Conservation (phyloP, 1,140 invertebrate genomes). For the Calliopsis andreniformis region DNA sequence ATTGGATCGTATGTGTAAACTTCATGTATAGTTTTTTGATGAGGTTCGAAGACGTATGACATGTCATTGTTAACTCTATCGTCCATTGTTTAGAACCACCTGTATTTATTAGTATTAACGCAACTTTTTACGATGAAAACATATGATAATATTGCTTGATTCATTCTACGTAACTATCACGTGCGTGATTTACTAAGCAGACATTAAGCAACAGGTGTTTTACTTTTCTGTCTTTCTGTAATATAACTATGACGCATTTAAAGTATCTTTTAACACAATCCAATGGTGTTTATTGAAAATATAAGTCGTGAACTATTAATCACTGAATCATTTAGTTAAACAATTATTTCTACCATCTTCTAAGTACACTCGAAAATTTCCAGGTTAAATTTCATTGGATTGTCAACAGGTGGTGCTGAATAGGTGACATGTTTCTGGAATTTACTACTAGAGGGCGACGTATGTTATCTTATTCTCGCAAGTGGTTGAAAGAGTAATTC, state of each 20-base stretch:
- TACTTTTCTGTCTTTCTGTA: background rate
- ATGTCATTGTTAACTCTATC: background rate
- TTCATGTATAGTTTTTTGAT: background rate
- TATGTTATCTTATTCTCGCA: background rate
- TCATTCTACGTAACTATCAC: background rate
- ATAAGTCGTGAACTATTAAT: too few relatives aligned
- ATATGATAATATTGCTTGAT: background rate
- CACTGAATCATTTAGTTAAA: background rate
- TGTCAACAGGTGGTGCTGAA: slow-evolving; percentile 26
- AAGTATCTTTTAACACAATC: too few relatives aligned
- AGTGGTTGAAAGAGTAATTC: too few relatives aligned
- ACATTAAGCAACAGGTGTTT: slow-evolving; percentile 7
- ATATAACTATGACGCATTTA: background rate
- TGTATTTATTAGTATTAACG: background rate
- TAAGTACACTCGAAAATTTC: background rate
- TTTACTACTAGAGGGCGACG: background rate
- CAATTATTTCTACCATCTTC: background rate
- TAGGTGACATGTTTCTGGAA: background rate
- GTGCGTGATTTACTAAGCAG: background rate
- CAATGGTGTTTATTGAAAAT: too few relatives aligned
- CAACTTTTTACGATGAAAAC: too few relatives aligned
- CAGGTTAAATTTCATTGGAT: background rate
- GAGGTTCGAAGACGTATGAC: background rate
- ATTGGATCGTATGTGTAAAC: background rate
- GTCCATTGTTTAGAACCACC: background rate